phyloP scores from a whole-genome alignment of 2,888 invertebrate genomes.

The Octodonta nipae region DNA sequence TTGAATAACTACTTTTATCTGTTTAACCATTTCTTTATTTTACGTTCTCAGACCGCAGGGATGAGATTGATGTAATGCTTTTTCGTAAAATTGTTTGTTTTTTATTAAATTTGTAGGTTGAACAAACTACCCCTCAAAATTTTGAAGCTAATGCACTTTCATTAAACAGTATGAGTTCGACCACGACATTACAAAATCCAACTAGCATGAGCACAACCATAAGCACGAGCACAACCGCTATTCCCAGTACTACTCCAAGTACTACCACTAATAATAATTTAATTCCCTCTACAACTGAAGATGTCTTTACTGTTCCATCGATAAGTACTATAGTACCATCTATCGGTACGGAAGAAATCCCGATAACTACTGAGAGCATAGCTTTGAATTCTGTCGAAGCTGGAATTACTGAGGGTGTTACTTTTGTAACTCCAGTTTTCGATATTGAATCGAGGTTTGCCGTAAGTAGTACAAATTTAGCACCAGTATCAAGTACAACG shows the following conservation, averaged over 20 bases:
- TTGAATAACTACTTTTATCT: no score
- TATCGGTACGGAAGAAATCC: no score
- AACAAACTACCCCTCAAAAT: conserved; percentile 17
- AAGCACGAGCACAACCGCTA: conserved; percentile 2
- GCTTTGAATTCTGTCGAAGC: no score
- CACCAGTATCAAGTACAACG: no score
- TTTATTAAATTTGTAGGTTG: conserved; percentile 18
- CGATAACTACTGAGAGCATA: no score
- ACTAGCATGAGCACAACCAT: conserved; percentile 1
- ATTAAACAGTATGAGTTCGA: conserved; percentile 10
- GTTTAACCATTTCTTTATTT: conserved; percentile 17
- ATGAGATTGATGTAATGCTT: conserved; percentile 5
- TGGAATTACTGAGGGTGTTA: no score
- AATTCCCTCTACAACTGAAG: no score
- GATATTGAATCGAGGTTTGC: no score
- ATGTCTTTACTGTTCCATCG: no score
- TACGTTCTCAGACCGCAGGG: conserved; percentile 1
- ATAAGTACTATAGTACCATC: no score
- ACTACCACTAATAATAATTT: conserved; percentile 14
- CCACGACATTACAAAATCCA: conserved; percentile 10
- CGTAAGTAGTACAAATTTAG: no score
- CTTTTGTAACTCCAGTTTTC: no score
- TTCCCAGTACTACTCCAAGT: conserved; percentile 9
- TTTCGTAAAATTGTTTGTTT: conserved; percentile 3
- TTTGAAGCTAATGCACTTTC: conserved; percentile 17